phyloP scores from a whole-genome alignment of 1,140 invertebrate species.

The Pseudomyrmex pallidus region DNA sequence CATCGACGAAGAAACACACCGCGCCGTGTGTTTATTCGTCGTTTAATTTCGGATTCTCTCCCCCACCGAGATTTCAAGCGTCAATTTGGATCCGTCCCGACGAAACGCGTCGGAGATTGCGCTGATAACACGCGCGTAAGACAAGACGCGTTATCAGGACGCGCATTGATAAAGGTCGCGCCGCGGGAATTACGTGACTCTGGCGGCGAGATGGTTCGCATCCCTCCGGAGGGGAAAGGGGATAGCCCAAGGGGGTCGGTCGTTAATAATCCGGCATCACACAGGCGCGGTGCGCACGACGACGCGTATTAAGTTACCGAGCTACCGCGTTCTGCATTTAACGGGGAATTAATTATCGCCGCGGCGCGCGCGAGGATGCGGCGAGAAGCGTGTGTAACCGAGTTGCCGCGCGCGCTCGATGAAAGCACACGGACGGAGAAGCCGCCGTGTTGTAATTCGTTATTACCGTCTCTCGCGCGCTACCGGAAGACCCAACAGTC shows the following conservation, averaged over 20 bases:
- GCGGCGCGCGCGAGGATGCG: background rate
- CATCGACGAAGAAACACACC: background rate
- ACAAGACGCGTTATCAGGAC: slow-evolving; percentile 47
- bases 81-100: background rate
- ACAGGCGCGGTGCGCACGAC: slow-evolving; percentile 32
- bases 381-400: slow-evolving; percentile 20
- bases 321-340: slow-evolving; percentile 58
- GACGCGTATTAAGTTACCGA: slow-evolving; percentile 26
- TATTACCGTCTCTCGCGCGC: slow-evolving; percentile 40
- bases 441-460: slow-evolving; percentile 38
- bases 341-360: slow-evolving; percentile 68
- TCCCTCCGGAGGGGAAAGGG: background rate
- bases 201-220: slow-evolving; percentile 1
- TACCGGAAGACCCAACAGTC: background rate
- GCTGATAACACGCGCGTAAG: slow-evolving; percentile 17
- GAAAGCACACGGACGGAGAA: slow-evolving; percentile 19
- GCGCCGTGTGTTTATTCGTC: slow-evolving; percentile 1
- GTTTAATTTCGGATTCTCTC: background rate
- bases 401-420: slow-evolving; percentile 34
- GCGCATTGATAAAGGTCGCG: slow-evolving; percentile 28
- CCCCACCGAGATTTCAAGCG: background rate
- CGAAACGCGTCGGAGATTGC: background rate
- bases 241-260: slow-evolving; percentile 4
- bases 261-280: slow-evolving; percentile 68
- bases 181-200: slow-evolving; percentile 47